Conservation (phyloP, 2,113 vertebrate species). For the Spermophilus dauricus region DNA sequence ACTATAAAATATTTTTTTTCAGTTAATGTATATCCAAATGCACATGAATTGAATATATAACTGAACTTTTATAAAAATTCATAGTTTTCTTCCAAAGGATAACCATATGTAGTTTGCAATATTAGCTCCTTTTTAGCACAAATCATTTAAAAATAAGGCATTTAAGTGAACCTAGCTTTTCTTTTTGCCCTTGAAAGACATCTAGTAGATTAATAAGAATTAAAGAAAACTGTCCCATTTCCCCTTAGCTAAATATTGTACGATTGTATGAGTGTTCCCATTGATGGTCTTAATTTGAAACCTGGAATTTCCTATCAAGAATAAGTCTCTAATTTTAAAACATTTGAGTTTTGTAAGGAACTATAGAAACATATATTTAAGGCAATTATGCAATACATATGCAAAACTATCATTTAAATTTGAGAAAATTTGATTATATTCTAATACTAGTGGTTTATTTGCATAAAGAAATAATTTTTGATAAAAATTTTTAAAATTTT, state of each 20-base stretch:
- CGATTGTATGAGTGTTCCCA: background rate
- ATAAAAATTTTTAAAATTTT: background rate
- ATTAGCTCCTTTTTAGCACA: background rate
- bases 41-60: background rate
- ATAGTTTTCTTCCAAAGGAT: background rate
- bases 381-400: slow-evolving; percentile 5
- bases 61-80: background rate
- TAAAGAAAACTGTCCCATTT: background rate
- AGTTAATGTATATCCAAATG: background rate
- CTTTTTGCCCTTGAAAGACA: background rate
- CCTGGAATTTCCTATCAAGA: background rate
- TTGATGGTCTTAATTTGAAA: background rate
- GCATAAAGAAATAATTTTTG: background rate
- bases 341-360: background rate
- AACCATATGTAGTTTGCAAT: background rate
- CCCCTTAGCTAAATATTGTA: background rate
- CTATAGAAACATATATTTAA: background rate
- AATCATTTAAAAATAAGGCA: background rate
- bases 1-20: background rate
- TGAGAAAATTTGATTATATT: slow-evolving; percentile 48
- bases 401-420: background rate
- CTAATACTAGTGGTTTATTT: slow-evolving; percentile 47
- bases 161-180: background rate
- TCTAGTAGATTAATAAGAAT: background rate
- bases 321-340: background rate